These are phyloP conservation scores for Latrodectus hesperus DNA, from an alignment of 2,888 invertebrate genomes.

Conservation along the genomic window DNA sequence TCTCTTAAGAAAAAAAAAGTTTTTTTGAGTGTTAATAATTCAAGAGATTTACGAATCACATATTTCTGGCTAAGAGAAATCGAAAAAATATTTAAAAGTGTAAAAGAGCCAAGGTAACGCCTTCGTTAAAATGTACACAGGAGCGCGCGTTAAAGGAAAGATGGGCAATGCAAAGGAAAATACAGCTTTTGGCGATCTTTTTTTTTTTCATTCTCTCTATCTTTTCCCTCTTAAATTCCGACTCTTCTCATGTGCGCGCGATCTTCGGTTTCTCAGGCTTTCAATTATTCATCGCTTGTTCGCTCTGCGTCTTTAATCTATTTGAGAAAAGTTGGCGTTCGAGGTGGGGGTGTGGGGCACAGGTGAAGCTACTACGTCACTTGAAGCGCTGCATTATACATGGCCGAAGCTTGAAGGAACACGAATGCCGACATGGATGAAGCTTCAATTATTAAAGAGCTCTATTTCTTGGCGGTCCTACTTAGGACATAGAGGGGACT, in stretches of 20 bases:
- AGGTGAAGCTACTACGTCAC: conserved; percentile 34
- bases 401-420: conserved; percentile 48
- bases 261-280: conserved; percentile 17
- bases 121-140: conserved; percentile 35
- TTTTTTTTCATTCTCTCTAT: not conserved
- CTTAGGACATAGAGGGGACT: conserved; percentile 9
- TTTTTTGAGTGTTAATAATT: no score
- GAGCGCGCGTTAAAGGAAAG: no score
- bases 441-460: conserved; percentile 60
- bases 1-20: no score
- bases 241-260: conserved; percentile 11
- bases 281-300: conserved; percentile 65
- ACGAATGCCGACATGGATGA: conserved; percentile 47
- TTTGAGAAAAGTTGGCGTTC: conserved; percentile 38
- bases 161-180: not conserved
- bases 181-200: not conserved
- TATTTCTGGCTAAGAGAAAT: no score
- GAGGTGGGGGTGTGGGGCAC: conserved; percentile 8
- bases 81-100: conserved; percentile 31
- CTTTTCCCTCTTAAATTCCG: conserved; percentile 17
- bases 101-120: conserved; percentile 35
- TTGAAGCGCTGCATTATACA: conserved; percentile 64
- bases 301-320: conserved; percentile 65
- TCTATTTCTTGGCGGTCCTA: conserved; percentile 60
- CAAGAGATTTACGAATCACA: no score